phyloP scores from a whole-genome alignment of 2,113 vertebrate genomes.

The Corynorhinus townsendii region DNA sequence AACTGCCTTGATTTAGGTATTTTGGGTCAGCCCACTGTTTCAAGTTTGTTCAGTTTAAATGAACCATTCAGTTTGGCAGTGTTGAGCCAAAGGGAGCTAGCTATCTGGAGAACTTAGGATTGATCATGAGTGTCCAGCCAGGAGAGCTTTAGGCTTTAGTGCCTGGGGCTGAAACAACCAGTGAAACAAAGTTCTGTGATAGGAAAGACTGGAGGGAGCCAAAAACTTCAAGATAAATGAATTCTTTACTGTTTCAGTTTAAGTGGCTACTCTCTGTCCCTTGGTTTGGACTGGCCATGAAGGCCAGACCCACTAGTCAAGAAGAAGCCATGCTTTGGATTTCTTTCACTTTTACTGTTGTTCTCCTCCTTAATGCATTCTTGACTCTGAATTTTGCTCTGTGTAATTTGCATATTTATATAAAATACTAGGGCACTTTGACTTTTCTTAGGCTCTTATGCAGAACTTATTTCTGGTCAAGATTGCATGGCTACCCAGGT shows the following conservation, averaged over 20 bases:
- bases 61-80: background rate
- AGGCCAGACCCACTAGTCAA: background rate
- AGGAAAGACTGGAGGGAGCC: background rate
- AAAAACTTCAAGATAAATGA: background rate
- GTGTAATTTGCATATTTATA: conserved; percentile 18
- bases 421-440: background rate
- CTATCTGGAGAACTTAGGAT: background rate
- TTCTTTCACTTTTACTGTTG: background rate
- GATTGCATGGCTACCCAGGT: background rate
- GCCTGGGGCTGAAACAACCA: background rate
- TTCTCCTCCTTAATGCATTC: background rate
- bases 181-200: background rate
- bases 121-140: background rate
- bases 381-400: background rate
- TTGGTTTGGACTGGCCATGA: background rate
- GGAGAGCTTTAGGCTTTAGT: background rate
- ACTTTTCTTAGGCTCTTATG: conserved; percentile 8
- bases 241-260: background rate
- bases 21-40: background rate
- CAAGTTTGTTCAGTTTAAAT: background rate
- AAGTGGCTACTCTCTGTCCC: background rate
- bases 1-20: background rate
- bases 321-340: background rate
- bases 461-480: background rate
- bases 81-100: background rate